Evolutionary conservation across 2,888 invertebrate species (phyloP).

Genomic region (Dicranocentrus wangi): DNA sequence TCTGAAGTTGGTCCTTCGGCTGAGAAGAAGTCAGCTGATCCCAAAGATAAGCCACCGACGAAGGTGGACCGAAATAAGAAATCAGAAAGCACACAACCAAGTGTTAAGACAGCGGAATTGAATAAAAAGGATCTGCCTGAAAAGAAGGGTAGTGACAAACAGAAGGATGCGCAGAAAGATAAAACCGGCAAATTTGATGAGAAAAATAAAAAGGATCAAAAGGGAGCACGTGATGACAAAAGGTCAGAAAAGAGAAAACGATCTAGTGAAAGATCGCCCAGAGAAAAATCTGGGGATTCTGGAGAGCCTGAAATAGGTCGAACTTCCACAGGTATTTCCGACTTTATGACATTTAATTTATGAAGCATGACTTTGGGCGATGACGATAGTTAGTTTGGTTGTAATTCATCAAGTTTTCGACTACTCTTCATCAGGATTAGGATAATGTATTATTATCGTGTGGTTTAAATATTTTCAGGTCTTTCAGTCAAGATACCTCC

Average conservation of each 20-base stretch:
- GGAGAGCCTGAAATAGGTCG: conserved; percentile 38
- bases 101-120: conserved; percentile 13
- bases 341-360: not conserved
- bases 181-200: conserved; percentile 13
- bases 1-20: not conserved
- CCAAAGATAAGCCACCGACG: not conserved
- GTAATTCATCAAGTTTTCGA: not conserved
- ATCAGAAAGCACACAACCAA: not conserved
- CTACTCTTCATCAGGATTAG: not conserved
- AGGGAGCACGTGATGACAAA: conserved; percentile 2
- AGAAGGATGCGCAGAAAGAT: too few relatives aligned
- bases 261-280: conserved; percentile 9
- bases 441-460: not conserved
- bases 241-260: conserved; percentile 37
- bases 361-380: not conserved
- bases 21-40: not conserved
- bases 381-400: not conserved
- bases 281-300: conserved; percentile 21
- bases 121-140: too few relatives aligned
- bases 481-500: conserved; percentile 65
- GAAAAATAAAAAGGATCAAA: conserved; percentile 27
- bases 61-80: conserved; percentile 8
- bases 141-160: too few relatives aligned
- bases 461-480: conserved; percentile 41
- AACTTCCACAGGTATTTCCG: conserved; percentile 62